Percentiles rank a stretch among this genome's conserved stretches.
Evolutionary conservation across 2,888 invertebrate genomes (phyloP).

Genomic region (Brenthis ino): DNA sequence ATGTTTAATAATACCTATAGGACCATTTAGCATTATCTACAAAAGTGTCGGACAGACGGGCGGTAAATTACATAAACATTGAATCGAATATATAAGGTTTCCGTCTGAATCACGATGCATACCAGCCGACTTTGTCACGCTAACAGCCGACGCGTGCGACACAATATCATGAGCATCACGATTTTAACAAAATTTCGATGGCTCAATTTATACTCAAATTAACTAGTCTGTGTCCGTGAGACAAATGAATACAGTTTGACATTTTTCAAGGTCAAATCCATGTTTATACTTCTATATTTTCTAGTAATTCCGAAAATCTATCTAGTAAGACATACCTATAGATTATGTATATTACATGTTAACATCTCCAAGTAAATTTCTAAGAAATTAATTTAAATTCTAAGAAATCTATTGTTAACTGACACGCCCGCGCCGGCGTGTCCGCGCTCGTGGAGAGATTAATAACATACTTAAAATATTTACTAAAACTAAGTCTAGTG

Average conservation of each 20-base stretch:
- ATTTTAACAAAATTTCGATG: slow-evolving; percentile 58
- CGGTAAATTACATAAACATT: slow-evolving; percentile 73
- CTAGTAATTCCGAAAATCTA: background rate
- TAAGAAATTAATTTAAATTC: too few relatives aligned
- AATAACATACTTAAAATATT: too few relatives aligned
- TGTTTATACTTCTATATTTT: background rate
- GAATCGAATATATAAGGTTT: slow-evolving; percentile 72
- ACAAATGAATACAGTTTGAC: slow-evolving; percentile 4
- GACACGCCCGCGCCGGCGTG: too few relatives aligned
- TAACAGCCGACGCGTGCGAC: slow-evolving; percentile 64
- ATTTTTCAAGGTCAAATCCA: slow-evolving; percentile 15
- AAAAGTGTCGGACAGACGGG: slow-evolving; percentile 65
- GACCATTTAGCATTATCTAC: slow-evolving; percentile 59
- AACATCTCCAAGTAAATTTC: too few relatives aligned
- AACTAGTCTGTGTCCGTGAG: background rate
- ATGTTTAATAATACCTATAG: slow-evolving; percentile 27
- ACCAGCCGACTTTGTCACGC: slow-evolving; percentile 77
- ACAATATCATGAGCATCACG: slow-evolving; percentile 69
- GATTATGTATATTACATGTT: too few relatives aligned
- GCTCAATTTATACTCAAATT: slow-evolving; percentile 16
- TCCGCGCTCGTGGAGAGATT: too few relatives aligned
- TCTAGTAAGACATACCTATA: too few relatives aligned
- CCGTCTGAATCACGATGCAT: slow-evolving; percentile 80
- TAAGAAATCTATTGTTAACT: too few relatives aligned
- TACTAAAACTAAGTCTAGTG: background rate